phyloP scores from a whole-genome alignment of 2,113 vertebrate species.

The Sapayoa aenigma region DNA sequence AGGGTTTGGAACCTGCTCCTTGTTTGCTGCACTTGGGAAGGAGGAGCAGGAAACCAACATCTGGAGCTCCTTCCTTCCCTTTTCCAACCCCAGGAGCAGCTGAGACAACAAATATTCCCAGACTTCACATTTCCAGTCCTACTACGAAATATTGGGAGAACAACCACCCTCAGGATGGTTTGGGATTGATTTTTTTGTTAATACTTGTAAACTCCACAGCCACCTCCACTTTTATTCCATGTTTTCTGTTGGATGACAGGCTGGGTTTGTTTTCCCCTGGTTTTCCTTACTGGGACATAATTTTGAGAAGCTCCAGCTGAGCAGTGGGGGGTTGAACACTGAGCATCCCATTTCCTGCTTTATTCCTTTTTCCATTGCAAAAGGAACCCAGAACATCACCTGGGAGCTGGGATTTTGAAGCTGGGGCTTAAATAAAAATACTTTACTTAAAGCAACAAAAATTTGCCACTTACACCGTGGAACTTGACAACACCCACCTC shows the following conservation, averaged over 20 bases:
- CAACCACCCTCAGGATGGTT: too few relatives aligned
- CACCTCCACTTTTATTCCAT: background rate
- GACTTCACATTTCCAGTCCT: background rate
- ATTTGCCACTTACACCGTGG: accelerated
- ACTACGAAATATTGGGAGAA: background rate
- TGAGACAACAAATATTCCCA: accelerated
- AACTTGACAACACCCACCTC: background rate
- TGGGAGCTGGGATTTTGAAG: background rate
- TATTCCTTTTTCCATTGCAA: background rate
- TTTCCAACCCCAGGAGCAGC: background rate
- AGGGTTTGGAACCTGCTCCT: too few relatives aligned
- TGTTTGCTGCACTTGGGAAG: too few relatives aligned
- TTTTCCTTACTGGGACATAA: background rate
- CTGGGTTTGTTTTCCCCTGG: background rate
- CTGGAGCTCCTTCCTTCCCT: too few relatives aligned
- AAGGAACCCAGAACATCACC: accelerated
- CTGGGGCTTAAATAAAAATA: background rate
- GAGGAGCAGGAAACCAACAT: too few relatives aligned
- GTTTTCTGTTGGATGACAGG: background rate
- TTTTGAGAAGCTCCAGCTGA: background rate
- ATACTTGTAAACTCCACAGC: background rate
- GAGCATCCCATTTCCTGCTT: background rate
- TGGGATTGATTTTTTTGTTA: too few relatives aligned
- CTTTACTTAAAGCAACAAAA: background rate
- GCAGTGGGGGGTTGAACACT: accelerated